Evolutionary conservation across 1,140 invertebrate genomes (phyloP), one percentile per base, ranked within the genome.

Genomic region (Zaprionus camerounensis): DNA sequence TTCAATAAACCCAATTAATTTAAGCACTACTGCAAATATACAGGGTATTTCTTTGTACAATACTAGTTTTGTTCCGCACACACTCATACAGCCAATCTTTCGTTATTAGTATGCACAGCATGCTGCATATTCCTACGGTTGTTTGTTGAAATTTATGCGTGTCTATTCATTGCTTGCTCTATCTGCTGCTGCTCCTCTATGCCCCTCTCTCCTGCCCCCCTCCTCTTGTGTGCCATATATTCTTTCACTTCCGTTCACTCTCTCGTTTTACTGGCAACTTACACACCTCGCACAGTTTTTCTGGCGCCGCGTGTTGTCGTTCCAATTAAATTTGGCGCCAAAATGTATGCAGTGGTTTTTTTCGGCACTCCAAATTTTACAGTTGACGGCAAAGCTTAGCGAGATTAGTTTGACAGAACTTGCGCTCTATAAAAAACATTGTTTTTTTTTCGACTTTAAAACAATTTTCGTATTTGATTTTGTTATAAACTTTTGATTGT

Each of bases 111-210:
- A 80, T 86, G 76, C 71, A 77, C 80, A 76, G 31, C 66, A 68
- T 69, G 80, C 49, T 63, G 80, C 66, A 81, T 70, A 75, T 74
- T 66, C 80, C 53, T 49, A 55, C 22, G 62, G 65, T 69, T 78
- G 76, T 78, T 80, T 80, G 70, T 53, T 55, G 62, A 78, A 87
- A 88, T 87, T 83, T 88, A 87, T 87, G 84, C 80, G 83, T 81
- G 65, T 81, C 80, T 87, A 77, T 82, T 80, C 74, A 76, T 71
- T 22, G 73, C n/a, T 59, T 59, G 61, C 59, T 41, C 24, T 28
- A 34, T 34, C 53, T 49, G n/a, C 41, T 46, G 6, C 41, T 46
- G 7, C 22, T 6, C 2, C 0, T 3, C 11, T 9, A 2, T 61
- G 12, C 0, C 2, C 31, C 31, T 12, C 34, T 38, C 41, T 44